Evolutionary conservation across 2,888 invertebrate genomes (phyloP), one percentile per base, ranked within the genome.

Genomic region (Leptinotarsa haldemani): DNA sequence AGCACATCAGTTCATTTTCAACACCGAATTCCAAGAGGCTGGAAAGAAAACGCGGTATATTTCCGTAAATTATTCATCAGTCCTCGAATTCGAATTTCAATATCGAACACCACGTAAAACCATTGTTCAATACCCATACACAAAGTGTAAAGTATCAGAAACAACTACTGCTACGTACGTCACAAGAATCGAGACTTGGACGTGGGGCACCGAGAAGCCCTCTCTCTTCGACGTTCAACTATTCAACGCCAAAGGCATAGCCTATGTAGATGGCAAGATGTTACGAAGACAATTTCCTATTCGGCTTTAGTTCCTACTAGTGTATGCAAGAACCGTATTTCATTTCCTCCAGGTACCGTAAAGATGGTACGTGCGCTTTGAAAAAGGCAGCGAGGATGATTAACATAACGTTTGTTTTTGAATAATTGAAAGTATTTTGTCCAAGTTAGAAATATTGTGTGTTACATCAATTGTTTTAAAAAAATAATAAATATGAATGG

Each of bases 91-190:
- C n/a, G 15, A 53, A 53, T 53, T 25, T 15, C 20, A 67, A 50
- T 67, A 71, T 65, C 72, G 70, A 65, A 63, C 69, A 67, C 70
- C 52, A 63, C 74, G 56, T 53, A 16, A 18, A 40, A 56, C 40
- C 56, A 68, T 46, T 20, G 20, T 64, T 18, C 47, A 64, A 72
- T 69, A 71, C 71, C 69, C 70, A 65, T 74, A 76, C 76, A 67
- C 77, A 47, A 78, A 68, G 74, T 76, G 72, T 74, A 66, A 73
- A 53, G 75, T 58, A 74, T 74, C 70, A 70, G 71, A 74, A 74
- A 63, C 75, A 76, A 78, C 77, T 77, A 69, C 64, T 73, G 73
- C 63, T 68, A 71, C 50, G 64, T 18, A 77, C 77, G 75, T 76
- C 76, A 74, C 56, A 69, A 72, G 71, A 56, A 71, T 71, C 74